Percentiles rank a stretch among this genome's conserved stretches.
phyloP scores from a whole-genome alignment of 2,797 vertebrate species.

The Hypotaenidia philippensis region DNA sequence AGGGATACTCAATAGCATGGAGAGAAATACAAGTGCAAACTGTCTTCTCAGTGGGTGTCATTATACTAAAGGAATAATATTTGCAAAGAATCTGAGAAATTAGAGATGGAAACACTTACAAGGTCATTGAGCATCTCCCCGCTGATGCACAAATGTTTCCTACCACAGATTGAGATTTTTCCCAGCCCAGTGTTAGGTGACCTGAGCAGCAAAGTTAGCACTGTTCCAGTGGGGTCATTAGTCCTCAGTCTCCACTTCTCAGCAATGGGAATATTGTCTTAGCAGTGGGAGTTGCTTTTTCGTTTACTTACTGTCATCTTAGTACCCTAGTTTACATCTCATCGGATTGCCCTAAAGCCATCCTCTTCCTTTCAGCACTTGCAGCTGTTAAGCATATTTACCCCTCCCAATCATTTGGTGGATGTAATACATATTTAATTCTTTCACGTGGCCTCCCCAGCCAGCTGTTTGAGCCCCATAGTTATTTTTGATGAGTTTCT shows the following conservation, averaged over 20 bases:
- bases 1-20: background rate
- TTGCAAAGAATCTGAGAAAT: conserved; percentile 22
- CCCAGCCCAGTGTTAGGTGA: background rate
- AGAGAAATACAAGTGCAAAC: conserved; percentile 28
- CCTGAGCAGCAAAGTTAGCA: conserved; percentile 9
- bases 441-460: background rate
- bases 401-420: background rate
- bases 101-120: background rate
- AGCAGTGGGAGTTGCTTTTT: conserved; percentile 5
- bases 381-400: background rate
- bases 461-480: background rate
- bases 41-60: conserved; percentile 23
- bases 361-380: conserved; percentile 26
- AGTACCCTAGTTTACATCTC: background rate
- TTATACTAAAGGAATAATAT: conserved; percentile 4
- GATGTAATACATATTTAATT: background rate
- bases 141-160: background rate
- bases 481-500: background rate
- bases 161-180: background rate
- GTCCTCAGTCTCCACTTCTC: background rate
- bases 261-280: conserved; percentile 7
- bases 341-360: background rate
- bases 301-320: background rate
- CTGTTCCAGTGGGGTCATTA: background rate
- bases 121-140: background rate